Percentiles rank a stretch among this genome's conserved stretches.
Conservation (phyloP, 1,140 invertebrate species). For the Caenorhabditis brenneri region DNA sequence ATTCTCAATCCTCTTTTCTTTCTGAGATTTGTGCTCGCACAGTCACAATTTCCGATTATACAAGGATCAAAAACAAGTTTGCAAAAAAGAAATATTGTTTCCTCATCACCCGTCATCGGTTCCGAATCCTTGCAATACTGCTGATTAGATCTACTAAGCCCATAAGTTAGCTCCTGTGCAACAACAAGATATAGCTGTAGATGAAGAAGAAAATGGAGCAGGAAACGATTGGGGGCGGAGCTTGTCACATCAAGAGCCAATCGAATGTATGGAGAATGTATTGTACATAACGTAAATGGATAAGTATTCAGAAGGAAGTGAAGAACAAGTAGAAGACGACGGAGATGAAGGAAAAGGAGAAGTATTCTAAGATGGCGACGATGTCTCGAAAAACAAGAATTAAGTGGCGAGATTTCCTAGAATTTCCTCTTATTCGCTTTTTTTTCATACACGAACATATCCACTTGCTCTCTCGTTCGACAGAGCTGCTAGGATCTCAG, state of each 20-base stretch:
- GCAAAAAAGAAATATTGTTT: slow-evolving; percentile 13
- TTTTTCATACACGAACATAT: slow-evolving; percentile 38
- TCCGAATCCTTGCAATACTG: slow-evolving; percentile 29
- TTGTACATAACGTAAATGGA: slow-evolving; percentile 37
- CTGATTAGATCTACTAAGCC: slow-evolving; percentile 2
- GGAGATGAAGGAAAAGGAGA: not conserved
- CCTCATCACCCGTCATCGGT: slow-evolving; percentile 12
- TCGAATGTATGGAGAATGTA: slow-evolving; percentile 17
- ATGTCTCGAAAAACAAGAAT: slow-evolving; percentile 33
- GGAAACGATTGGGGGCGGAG: not conserved
- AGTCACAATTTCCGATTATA: slow-evolving; percentile 12
- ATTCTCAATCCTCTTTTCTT: not conserved
- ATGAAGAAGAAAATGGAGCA: not conserved
- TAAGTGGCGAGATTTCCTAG: slow-evolving; percentile 38
- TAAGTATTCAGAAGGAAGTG: slow-evolving; percentile 35
- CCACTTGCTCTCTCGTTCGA: not conserved
- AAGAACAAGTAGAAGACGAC: not conserved
- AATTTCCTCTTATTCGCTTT: slow-evolving; percentile 29
- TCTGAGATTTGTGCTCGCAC: not conserved
- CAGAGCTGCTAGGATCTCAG: not conserved
- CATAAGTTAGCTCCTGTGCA: not conserved
- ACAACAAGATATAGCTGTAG: slow-evolving; percentile 29
- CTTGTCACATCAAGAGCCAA: not conserved
- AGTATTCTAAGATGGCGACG: not conserved
- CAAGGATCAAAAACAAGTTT: slow-evolving; percentile 1